Percentiles rank a stretch among this genome's conserved stretches.
Conservation (phyloP, 2,113 vertebrate genomes). For the Microcebus tavaratra region DNA sequence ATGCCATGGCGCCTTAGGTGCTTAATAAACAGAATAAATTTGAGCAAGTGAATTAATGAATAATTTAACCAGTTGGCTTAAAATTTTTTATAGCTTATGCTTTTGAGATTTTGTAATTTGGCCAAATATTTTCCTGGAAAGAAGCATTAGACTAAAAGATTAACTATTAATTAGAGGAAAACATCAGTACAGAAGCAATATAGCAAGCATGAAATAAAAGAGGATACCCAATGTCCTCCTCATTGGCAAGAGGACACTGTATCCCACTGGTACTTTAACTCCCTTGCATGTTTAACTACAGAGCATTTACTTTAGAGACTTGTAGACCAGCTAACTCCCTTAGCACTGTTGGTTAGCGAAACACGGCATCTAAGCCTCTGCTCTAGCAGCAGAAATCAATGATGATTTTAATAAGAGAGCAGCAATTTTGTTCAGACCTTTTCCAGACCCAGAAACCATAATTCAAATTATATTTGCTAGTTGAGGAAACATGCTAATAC, state of each 20-base stretch:
- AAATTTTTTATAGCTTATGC: not conserved
- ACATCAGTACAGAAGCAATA: not conserved
- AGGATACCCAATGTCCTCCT: accelerated
- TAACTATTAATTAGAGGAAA: not conserved
- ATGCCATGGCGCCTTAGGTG: accelerated
- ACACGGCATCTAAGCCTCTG: not conserved
- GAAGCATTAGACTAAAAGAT: not conserved
- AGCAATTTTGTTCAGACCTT: not conserved
- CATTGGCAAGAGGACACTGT: not conserved
- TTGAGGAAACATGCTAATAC: constrained; percentile 26
- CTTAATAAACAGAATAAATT: too few species aligned
- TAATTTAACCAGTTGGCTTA: not conserved
- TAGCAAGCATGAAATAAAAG: not conserved
- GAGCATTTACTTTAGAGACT: not conserved
- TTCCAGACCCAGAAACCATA: not conserved
- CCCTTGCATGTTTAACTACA: accelerated
- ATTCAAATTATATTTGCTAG: constrained; percentile 6
- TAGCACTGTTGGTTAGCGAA: not conserved
- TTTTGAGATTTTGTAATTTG: not conserved
- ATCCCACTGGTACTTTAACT: not conserved
- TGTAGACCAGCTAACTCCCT: not conserved
- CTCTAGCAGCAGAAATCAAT: not conserved
- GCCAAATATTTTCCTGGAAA: not conserved
- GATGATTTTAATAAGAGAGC: not conserved
- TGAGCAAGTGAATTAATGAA: not conserved